These are phyloP conservation scores for Abscondita cerata DNA, from an alignment of 2,888 invertebrate species.

Conservation along the genomic window DNA sequence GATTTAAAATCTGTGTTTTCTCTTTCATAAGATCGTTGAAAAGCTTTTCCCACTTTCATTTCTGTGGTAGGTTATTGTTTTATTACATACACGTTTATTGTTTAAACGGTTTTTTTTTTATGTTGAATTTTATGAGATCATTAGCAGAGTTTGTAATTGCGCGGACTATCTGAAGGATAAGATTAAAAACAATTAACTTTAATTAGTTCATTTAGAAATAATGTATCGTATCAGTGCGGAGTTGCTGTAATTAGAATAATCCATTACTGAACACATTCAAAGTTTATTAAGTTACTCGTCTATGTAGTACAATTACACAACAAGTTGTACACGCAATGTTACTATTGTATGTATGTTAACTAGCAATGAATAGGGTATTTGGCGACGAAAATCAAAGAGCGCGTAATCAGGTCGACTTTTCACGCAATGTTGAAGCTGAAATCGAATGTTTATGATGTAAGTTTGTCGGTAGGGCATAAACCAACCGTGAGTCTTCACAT, in stretches of 20 bases:
- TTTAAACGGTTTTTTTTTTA: background rate
- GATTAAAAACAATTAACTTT: conserved; percentile 18
- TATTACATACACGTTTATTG: background rate
- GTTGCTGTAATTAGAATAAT: conserved; percentile 45
- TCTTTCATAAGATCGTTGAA: conserved; percentile 3
- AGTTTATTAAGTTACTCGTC: conserved; percentile 43
- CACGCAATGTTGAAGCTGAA: conserved; percentile 57
- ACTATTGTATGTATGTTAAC: conserved; percentile 28
- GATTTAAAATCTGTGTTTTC: conserved; percentile 15
- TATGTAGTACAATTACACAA: conserved; percentile 32
- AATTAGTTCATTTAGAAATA: conserved; percentile 38
- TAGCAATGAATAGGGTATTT: conserved; percentile 35
- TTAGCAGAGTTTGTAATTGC: no score
- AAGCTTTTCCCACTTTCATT: conserved; percentile 13
- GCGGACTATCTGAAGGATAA: no score
- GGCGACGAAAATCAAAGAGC: conserved; percentile 46
- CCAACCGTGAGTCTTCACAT: conserved; percentile 42
- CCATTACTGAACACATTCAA: conserved; percentile 46
- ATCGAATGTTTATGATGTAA: conserved; percentile 54
- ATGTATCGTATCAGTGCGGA: conserved; percentile 33
- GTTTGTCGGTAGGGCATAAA: conserved; percentile 41
- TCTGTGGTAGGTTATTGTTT: conserved; percentile 5
- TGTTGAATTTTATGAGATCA: background rate
- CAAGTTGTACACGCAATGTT: conserved; percentile 24
- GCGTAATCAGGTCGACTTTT: conserved; percentile 58